Base-by-base conservation (phyloP, 1,140 invertebrate genomes). In the Euglossa dilemma region DNA sequence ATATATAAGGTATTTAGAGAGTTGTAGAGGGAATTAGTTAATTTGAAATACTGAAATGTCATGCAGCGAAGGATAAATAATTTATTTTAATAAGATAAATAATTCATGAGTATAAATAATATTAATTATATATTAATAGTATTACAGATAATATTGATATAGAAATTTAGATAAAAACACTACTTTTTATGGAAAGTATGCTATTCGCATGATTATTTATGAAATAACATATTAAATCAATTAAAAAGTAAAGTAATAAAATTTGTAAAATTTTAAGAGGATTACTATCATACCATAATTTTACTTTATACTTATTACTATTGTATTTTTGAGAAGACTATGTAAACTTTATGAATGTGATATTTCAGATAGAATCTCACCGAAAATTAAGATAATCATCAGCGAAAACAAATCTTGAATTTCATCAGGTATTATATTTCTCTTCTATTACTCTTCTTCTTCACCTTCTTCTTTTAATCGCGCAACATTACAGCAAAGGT, bases 401-500 rank as follows among this genome's bases (percentile, higher is more conserved):
- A 45, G 28, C 7, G 1, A 57, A 73, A 57, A 6, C 16, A 11
- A 20, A 9, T 73, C 25, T 36, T 4, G 23, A 72, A 72, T 80
- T 80, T 80, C n/a, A 45, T 54, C 67, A 50, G 57, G 69, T 28
- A 79, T 36, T 64, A n/a, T 56, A 11, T 78, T 14, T 45, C 28
- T 28, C 50, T 25, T 67, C 45, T 25, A 6, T 23, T 6, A 16
- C 50, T 25, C 16, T 54, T 23, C 45, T 12, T 64, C 25, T 47
- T 78, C 11, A 47, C 59, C 43, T 59, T 80, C 70, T 69, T 82
- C 72, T 69, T 64, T 63, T 50, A 47, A 70, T 85, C 86, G 80
- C 75, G 71, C 75, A 85, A 87, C 56, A 52, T 82, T 82, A 25
- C 57, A 25, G 71, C 87, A 89, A 88, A 88, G 87, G 87, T 89